phyloP scores from a whole-genome alignment of 2,113 vertebrate genomes.

The Euleptes europaea region DNA sequence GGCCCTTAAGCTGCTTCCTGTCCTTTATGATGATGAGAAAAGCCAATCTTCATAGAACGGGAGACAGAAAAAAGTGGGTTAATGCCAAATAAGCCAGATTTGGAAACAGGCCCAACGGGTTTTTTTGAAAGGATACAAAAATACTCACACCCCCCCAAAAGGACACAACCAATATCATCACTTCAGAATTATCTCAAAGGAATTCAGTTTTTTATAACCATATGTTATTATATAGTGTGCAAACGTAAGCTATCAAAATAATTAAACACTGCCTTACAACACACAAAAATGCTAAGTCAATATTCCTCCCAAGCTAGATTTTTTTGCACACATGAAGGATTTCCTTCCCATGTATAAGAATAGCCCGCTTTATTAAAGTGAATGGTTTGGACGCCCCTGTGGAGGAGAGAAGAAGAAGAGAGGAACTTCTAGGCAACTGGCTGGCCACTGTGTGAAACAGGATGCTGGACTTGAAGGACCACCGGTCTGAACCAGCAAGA shows the following conservation, averaged over 20 bases:
- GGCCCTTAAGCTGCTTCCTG: constrained; percentile 20
- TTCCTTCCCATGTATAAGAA: neutral
- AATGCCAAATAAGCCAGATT: constrained; percentile 18
- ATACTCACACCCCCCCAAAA: neutral
- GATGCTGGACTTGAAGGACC: too few relatives aligned
- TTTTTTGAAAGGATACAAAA: neutral
- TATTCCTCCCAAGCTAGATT: too few relatives aligned
- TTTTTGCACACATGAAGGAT: too few relatives aligned
- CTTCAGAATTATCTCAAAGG: neutral
- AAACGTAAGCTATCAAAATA: neutral
- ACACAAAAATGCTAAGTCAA: neutral
- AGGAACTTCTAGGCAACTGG: too few relatives aligned
- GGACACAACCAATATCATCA: neutral
- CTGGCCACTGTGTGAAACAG: too few relatives aligned
- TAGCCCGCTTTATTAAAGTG: neutral
- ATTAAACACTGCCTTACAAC: neutral
- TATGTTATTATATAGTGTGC: neutral
- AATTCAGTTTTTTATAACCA: constrained; percentile 9
- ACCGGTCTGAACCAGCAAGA: too few relatives aligned
- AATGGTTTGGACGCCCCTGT: neutral
- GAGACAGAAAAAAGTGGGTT: neutral
- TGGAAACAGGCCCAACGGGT: neutral
- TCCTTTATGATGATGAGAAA: constrained; percentile 6
- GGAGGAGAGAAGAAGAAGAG: too few relatives aligned
- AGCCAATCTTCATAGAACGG: neutral